A percentile compares a stretch with the other conserved stretches of the same genome.
Evolutionary conservation across 2,888 invertebrate genomes (phyloP).

Genomic region (Microplitis manilae): DNA sequence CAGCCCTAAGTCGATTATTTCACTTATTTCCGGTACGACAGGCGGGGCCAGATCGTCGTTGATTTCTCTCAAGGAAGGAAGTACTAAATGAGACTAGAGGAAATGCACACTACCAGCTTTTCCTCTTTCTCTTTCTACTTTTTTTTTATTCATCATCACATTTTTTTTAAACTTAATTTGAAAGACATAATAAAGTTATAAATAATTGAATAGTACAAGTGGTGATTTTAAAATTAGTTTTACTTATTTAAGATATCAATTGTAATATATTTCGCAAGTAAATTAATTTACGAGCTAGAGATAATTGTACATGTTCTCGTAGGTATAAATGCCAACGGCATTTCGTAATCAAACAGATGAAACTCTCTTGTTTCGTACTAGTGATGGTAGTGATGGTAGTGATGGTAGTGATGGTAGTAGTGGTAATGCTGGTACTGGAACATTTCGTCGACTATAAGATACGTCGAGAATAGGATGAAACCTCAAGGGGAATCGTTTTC

Average conservation of each 20-base stretch:
- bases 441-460: constrained; percentile 4
- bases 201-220: too few species aligned
- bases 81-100: constrained; percentile 3
- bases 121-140: not conserved
- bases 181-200: too few species aligned
- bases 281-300: not conserved
- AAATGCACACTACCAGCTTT: not conserved
- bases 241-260: not conserved
- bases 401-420: not conserved
- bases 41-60: constrained; percentile 10
- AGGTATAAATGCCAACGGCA: constrained; percentile 5
- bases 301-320: constrained; percentile 7
- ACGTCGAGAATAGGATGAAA: constrained; percentile 27
- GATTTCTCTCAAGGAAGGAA: constrained; percentile 23
- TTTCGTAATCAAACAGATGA: constrained; percentile 31
- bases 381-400: not conserved
- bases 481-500: constrained; percentile 25
- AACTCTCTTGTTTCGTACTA: too few species aligned
- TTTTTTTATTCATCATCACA: not conserved
- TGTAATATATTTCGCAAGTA: not conserved
- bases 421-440: not conserved
- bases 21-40: constrained; percentile 40
- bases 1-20: constrained; percentile 43
- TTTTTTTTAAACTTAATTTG: too few species aligned
- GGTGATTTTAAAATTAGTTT: too few species aligned